Evolutionary conservation across 2,113 vertebrate genomes (phyloP).

Genomic region (Hucho hucho): DNA sequence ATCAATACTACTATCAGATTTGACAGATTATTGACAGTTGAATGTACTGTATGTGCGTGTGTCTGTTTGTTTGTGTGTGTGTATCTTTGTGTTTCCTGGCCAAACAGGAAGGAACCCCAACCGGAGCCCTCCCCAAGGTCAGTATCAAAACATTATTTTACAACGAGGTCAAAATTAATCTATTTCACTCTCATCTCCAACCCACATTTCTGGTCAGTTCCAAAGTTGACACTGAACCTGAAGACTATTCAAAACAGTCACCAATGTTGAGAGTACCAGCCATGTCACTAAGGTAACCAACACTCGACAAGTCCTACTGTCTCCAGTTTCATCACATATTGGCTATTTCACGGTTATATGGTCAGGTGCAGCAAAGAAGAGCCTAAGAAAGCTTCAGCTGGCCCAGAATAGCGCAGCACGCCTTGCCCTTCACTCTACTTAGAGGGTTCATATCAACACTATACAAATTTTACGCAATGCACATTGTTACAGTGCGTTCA

Average conservation of each 20-base stretch:
- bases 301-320: no score
- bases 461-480: no score
- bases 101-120: slow-evolving; percentile 89
- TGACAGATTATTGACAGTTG: not conserved
- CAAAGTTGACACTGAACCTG: not conserved
- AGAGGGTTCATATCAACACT: no score
- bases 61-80: no score
- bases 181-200: not conserved
- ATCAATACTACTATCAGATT: not conserved
- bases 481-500: no score
- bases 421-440: no score
- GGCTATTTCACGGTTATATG: no score
- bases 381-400: no score
- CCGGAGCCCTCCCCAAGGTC: slow-evolving; percentile 91
- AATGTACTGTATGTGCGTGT: not conserved
- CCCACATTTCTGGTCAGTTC: not conserved
- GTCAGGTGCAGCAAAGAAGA: no score
- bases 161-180: not conserved
- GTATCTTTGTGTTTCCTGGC: not conserved
- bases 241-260: not conserved
- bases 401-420: no score
- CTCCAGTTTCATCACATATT: no score
- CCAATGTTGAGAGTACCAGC: not conserved
- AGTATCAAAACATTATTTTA: slow-evolving; percentile 55
- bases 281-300: not conserved